These are phyloP conservation scores for Melangyna quadrimaculata DNA, from an alignment of 2,888 invertebrate genomes.

Conservation along the genomic window DNA sequence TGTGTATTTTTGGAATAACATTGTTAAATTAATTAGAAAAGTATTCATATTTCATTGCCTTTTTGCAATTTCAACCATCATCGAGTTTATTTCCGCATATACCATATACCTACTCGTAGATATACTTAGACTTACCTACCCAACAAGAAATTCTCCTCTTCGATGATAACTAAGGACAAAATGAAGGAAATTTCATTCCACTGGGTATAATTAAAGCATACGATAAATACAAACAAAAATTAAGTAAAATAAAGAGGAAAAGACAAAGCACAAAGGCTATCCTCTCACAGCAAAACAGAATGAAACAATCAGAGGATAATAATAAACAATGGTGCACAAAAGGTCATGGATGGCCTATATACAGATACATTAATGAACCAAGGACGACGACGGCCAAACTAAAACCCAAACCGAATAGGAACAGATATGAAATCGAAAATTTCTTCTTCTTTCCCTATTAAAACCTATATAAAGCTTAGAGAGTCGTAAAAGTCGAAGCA, in stretches of 20 bases:
- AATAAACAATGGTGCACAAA: conserved; percentile 12
- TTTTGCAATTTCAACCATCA: neutral
- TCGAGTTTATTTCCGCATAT: neutral
- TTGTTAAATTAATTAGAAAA: neutral
- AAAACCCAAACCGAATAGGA: neutral
- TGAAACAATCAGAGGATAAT: conserved; percentile 10
- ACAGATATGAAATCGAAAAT: neutral
- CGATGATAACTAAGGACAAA: neutral
- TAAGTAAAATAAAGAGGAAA: neutral
- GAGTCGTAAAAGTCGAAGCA: neutral
- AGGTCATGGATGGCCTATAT: neutral
- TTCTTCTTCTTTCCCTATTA: neutral
- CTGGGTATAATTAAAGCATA: neutral
- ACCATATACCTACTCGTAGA: too few species aligned
- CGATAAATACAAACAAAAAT: neutral
- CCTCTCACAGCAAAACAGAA: neutral
- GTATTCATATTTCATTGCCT: neutral
- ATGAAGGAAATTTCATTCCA: neutral
- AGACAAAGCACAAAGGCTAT: neutral
- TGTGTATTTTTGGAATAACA: neutral
- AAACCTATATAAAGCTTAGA: neutral
- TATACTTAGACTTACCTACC: neutral
- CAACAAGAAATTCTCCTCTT: neutral
- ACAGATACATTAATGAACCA: neutral
- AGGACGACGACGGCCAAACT: neutral